A percentile compares a stretch with the other conserved stretches of the same genome.
Evolutionary conservation across 2,888 invertebrate species (phyloP).

Genomic region (Rhagium mordax): DNA sequence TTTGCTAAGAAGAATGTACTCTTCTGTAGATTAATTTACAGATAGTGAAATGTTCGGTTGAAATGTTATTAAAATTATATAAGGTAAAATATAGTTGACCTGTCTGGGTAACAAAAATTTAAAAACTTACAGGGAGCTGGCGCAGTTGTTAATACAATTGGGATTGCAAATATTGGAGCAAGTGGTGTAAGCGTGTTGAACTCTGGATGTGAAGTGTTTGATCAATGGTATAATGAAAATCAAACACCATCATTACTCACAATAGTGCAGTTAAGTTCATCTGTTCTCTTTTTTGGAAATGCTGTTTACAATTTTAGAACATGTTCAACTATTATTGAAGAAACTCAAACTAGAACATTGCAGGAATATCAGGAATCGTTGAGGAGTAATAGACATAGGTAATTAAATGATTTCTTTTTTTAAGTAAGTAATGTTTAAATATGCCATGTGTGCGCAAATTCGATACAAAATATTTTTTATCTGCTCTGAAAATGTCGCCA

Average conservation of each 20-base stretch:
- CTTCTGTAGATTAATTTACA: no score
- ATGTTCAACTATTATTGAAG: constrained; percentile 65
- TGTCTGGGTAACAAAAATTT: no score
- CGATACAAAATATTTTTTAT: no score
- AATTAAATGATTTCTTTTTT: constrained; percentile 9
- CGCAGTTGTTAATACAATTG: constrained; percentile 56
- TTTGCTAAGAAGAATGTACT: no score
- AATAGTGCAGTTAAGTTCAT: constrained; percentile 63
- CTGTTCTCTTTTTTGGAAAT: constrained; percentile 63
- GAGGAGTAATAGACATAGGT: constrained; percentile 72
- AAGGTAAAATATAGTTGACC: no score
- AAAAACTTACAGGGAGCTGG: constrained; percentile 48
- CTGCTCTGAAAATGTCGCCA: no score
- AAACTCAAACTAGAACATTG: constrained; percentile 72
- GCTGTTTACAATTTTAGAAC: constrained; percentile 61
- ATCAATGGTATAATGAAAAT: constrained; percentile 59
- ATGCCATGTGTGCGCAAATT: no score
- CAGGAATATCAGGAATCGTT: constrained; percentile 72
- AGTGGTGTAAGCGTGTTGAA: constrained; percentile 61
- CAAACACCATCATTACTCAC: constrained; percentile 67
- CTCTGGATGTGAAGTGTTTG: constrained; percentile 59
- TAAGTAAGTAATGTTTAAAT: no score
- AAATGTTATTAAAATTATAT: no score
- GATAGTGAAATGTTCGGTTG: no score
- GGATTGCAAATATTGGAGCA: constrained; percentile 59